Percentiles rank a stretch among this genome's conserved stretches.
Conservation (phyloP, 2,113 vertebrate genomes). For the Calyptomena viridis region DNA sequence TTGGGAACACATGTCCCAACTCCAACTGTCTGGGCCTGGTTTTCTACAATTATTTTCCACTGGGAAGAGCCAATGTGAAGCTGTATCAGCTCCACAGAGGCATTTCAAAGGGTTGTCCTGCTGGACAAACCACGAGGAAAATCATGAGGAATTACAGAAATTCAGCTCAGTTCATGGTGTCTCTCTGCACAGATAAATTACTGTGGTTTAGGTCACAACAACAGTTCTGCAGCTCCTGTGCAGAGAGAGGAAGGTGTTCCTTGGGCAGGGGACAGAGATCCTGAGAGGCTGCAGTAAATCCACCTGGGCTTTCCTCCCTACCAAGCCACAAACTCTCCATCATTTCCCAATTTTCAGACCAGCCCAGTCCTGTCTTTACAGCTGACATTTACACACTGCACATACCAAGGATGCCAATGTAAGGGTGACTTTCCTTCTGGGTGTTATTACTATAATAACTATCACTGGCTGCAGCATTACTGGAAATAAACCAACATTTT, state of each 20-base stretch:
- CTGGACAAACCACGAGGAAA: fast-evolving
- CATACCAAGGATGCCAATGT: neutral
- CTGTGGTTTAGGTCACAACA: neutral
- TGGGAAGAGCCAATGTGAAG: neutral
- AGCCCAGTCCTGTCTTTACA: neutral
- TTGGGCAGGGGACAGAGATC: neutral
- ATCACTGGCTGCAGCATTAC: neutral
- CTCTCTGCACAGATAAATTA: neutral
- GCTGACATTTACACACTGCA: neutral
- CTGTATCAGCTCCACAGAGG: neutral
- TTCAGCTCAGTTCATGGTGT: neutral
- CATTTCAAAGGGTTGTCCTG: neutral
- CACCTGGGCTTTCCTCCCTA: neutral
- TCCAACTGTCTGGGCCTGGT: neutral
- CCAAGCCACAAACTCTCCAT: neutral
- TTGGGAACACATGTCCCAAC: neutral
- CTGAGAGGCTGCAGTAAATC: neutral
- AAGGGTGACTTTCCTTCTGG: neutral
- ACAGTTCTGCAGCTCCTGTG: neutral
- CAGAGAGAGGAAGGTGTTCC: neutral
- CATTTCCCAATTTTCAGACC: neutral
- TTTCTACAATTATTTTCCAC: neutral
- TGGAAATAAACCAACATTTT: neutral
- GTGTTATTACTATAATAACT: neutral
- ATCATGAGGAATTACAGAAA: neutral